Evolutionary conservation across 2,888 invertebrate species (phyloP).

Genomic region (Drosophila vallismaia): DNA sequence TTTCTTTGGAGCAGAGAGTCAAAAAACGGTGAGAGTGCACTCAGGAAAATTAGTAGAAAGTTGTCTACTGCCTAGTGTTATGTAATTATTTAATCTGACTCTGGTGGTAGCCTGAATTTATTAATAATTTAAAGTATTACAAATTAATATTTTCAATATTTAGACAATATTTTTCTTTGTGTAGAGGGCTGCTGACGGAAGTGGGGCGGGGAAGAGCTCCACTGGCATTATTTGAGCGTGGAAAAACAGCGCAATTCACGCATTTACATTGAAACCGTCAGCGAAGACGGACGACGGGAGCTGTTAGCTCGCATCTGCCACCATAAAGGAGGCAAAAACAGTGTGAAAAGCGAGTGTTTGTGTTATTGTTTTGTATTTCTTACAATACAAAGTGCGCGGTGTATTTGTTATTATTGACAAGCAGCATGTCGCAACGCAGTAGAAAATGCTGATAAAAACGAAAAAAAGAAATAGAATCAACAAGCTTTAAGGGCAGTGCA

Average conservation of each 20-base stretch:
- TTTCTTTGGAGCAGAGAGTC: neutral
- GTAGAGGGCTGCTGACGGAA: neutral
- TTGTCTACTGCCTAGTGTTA: too few relatives aligned
- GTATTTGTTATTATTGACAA: slow-evolving; percentile 12
- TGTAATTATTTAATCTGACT: too few relatives aligned
- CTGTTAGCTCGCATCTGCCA: slow-evolving; percentile 4
- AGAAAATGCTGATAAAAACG: slow-evolving; percentile 58
- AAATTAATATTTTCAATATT: neutral
- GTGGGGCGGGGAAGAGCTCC: neutral
- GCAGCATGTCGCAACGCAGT: slow-evolving; percentile 23
- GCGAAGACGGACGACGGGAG: slow-evolving; percentile 54
- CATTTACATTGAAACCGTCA: slow-evolving; percentile 71
- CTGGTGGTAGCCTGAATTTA: too few relatives aligned
- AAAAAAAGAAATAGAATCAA: slow-evolving; percentile 37
- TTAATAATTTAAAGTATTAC: too few relatives aligned
- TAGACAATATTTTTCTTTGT: neutral
- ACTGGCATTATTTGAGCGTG: slow-evolving; percentile 67
- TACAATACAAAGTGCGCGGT: slow-evolving; percentile 18
- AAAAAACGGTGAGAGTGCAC: neutral
- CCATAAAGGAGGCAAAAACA: too few relatives aligned
- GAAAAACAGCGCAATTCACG: slow-evolving; percentile 52
- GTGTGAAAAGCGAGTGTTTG: slow-evolving; percentile 4
- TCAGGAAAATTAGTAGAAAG: neutral
- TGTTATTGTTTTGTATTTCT: slow-evolving; percentile 37
- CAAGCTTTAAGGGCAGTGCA: slow-evolving; percentile 41